Conservation (phyloP, 1,140 invertebrate genomes). For the Temnothorax curvispinosus region DNA sequence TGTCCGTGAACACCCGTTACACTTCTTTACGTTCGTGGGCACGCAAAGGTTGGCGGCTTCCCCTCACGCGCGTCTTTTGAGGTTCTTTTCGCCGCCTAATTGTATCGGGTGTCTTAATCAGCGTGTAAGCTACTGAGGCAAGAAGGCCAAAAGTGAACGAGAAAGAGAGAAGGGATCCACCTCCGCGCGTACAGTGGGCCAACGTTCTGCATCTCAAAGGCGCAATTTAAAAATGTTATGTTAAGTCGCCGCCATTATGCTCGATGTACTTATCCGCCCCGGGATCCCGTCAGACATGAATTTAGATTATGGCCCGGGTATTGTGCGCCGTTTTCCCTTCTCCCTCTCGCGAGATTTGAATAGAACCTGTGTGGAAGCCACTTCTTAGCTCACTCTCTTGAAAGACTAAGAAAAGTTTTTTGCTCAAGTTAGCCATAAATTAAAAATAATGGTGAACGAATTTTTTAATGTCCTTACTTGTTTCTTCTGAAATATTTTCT, state of each 20-base stretch:
- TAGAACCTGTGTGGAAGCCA: not conserved
- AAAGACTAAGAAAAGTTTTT: not conserved
- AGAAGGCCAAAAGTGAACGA: slow-evolving; percentile 72
- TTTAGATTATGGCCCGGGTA: slow-evolving; percentile 77
- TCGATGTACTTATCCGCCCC: slow-evolving; percentile 76
- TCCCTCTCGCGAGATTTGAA: slow-evolving; percentile 4
- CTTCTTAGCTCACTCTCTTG: not conserved
- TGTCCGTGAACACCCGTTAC: slow-evolving; percentile 42
- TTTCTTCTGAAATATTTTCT: not conserved
- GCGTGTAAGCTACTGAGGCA: slow-evolving; percentile 84
- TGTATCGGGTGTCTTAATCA: slow-evolving; percentile 86
- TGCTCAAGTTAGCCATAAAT: not conserved
- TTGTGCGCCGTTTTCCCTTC: slow-evolving; percentile 61
- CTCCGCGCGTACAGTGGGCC: slow-evolving; percentile 14
- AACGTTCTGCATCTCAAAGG: slow-evolving; percentile 84
- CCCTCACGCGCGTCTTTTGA: slow-evolving; percentile 79
- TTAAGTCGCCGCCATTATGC: slow-evolving; percentile 81
- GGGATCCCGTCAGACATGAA: slow-evolving; percentile 74
- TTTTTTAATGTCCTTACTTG: not conserved
- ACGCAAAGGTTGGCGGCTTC: slow-evolving; percentile 59
- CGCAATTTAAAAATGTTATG: slow-evolving; percentile 83
- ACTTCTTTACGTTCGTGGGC: not conserved
- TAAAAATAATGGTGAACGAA: not conserved
- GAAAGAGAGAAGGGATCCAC: slow-evolving; percentile 7
- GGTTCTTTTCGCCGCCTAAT: slow-evolving; percentile 84